Evolutionary conservation across 2,113 vertebrate species (phyloP), one percentile per base, ranked within the genome.

Genomic region (Tretioscincus oriximinensis): DNA sequence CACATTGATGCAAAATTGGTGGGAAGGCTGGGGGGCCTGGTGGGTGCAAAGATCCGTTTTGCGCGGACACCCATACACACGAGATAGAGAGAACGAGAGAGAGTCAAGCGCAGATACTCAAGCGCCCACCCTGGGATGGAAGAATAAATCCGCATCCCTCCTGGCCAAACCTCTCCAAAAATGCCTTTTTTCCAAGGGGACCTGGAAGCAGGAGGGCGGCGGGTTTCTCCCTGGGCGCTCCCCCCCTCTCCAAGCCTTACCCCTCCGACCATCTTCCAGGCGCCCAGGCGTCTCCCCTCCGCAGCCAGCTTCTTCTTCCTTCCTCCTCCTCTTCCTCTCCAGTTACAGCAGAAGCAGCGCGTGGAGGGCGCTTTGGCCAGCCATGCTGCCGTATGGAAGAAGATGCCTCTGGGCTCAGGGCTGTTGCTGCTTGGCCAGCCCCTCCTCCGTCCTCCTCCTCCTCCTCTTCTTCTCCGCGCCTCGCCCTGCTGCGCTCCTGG

Each of bases 321-420:
- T 26, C 66, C 66, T 2, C 1, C 69, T 2, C 83, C 86, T 83
- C 82, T 60, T 82, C 70, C 16, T 72, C 67, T 31, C 35, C 26
- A 29, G 41, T 61, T 31, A 67, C 67, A 41, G 22, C 63, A 58
- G 78, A 58, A 41, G 22, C 63, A 58, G 78, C 68, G 5, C 60
- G 22, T 1, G 86, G 78, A 74, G 31, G 78, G 73, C 22, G 14
- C 5, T 41, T 26, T 9, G 69, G 18, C 82, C 58, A 16, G 45
- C 68, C 90, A 88, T 90, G 71, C 86, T 29, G 67, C 86, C 60
- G 61, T 49, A 69, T 51, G 65, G 74, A 5, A 67, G 2, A 72
- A 70, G 7, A 80, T 54, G 6, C 64, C 83, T 63, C 21, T 24
- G 60, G 16, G 60, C 60, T 24, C 24, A 16, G 60, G 6, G 60